A percentile compares a stretch with the other conserved stretches of the same genome.
Evolutionary conservation across 2,113 vertebrate species (phyloP).

Genomic region (Phyllopteryx taeniolatus): DNA sequence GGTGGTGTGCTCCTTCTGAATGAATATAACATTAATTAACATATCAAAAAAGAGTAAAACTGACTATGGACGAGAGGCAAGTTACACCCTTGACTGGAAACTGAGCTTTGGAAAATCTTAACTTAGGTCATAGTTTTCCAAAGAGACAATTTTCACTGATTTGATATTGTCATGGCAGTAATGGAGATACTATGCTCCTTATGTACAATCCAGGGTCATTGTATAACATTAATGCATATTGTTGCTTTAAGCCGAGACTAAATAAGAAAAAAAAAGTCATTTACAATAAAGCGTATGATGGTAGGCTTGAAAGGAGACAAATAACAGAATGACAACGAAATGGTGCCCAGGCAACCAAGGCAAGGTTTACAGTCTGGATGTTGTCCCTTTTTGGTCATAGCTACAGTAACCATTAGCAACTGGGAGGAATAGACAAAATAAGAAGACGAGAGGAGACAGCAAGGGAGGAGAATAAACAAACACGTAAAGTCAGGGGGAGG

Average conservation of each 20-base stretch:
- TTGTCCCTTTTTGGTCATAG: slow-evolving; percentile 60
- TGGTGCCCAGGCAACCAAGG: slow-evolving; percentile 74
- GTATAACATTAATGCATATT: neutral
- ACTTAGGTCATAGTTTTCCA: too few relatives aligned
- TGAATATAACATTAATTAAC: too few relatives aligned
- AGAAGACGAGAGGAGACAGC: slow-evolving; percentile 38
- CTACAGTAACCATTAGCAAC: slow-evolving; percentile 76
- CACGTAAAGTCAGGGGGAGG: neutral
- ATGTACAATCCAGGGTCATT: neutral
- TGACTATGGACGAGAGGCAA: too few relatives aligned
- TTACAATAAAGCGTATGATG: slow-evolving; percentile 51
- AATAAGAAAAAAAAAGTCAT: slow-evolving; percentile 32
- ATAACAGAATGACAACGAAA: slow-evolving; percentile 68
- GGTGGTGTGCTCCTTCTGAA: too few relatives aligned
- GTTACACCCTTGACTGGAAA: neutral
- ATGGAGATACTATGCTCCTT: neutral
- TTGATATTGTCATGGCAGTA: neutral
- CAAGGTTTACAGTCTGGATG: slow-evolving; percentile 69
- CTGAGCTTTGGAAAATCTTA: neutral
- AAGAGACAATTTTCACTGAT: neutral
- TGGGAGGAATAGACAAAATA: slow-evolving; percentile 45
- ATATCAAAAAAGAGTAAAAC: too few relatives aligned
- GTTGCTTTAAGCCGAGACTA: neutral
- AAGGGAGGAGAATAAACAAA: slow-evolving; percentile 4
- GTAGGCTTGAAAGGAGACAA: slow-evolving; percentile 34